Base-by-base conservation (phyloP, 2,888 invertebrate species). In the Smittia sp. region DNA sequence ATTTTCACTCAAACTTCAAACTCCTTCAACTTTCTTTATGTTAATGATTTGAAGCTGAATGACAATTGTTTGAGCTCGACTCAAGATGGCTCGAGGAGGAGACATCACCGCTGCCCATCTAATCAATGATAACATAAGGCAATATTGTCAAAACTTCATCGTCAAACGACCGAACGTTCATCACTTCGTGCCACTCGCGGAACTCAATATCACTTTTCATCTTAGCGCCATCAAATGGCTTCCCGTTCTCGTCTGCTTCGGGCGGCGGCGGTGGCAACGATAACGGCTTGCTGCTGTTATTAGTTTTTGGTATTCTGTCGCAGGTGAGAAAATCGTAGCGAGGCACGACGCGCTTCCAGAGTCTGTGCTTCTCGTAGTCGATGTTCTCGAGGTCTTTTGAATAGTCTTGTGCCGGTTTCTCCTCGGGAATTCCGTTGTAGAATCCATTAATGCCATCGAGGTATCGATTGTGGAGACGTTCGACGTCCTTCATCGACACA, bases 121-220 rank as follows among this genome's bases (percentile, higher is more conserved):
- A 96, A 89, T 96, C 96, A 85, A 96, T 92, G 83, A 96, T 91
- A 85, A 96, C 95, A 85, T 98, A 98, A 85, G 97, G 97, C 88
- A 97, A 88, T 86, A 97, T 93, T 83, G 93, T 88, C 81, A 97
- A 88, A 80, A 87, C 85, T 81, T 92, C 90, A 80, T 90, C 91
- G 80, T 92, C 88, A 79, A 87, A 88, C 75, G 92, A 89, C 79
- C 86, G 85, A 79, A 87, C 85, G 77, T 90, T 88, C 76, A 91
- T 87, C 80, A 93, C 90, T 85, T 96, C 90, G 83, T 95, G 92
- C 95, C 96, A 98, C 85, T 95, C 93, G 77, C 90, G 87, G 86
- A 96, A 98, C 79, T 85, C 85, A 15, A 76, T 74, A 1, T 73
- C 41, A 63, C 75, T 69, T 41, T 74, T 62, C 6, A 20, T 18